Evolutionary conservation across 2,888 invertebrate species (phyloP).

Genomic region (Acrobasis repandana): DNA sequence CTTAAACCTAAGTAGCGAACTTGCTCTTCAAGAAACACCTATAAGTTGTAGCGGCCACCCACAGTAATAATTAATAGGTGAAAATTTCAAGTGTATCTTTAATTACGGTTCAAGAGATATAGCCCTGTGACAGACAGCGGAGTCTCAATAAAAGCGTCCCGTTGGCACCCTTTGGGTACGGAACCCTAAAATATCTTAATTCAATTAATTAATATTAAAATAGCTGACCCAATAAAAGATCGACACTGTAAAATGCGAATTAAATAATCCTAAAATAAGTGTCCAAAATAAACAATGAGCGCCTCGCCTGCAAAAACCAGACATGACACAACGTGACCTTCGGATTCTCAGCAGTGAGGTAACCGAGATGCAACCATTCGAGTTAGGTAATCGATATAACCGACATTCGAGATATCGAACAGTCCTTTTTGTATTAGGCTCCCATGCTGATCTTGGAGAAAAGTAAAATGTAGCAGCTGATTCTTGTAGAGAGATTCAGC

Average conservation of each 20-base stretch:
- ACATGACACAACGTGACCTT: constrained; percentile 20
- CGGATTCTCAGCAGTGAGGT: constrained; percentile 12
- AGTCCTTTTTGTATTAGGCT: not conserved
- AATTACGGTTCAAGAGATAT: no score
- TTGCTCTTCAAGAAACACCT: no score
- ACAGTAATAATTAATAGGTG: no score
- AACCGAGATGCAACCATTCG: constrained; percentile 16
- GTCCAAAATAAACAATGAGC: not conserved
- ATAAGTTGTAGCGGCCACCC: no score
- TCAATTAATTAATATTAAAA: not conserved
- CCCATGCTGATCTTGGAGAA: no score
- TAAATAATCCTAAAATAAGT: not conserved
- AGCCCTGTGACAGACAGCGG: no score
- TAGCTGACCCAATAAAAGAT: not conserved
- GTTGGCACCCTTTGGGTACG: not conserved
- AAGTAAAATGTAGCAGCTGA: no score
- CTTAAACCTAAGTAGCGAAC: no score
- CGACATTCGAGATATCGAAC: not conserved
- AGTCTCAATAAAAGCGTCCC: no score
- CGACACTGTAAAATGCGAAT: not conserved
- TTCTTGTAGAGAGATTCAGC: no score
- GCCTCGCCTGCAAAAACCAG: constrained; percentile 3
- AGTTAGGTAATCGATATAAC: constrained; percentile 17
- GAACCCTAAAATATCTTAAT: not conserved
- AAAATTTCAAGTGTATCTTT: no score